Conservation (phyloP, 2,888 invertebrate genomes). For the Rhaphigaster nebulosa region DNA sequence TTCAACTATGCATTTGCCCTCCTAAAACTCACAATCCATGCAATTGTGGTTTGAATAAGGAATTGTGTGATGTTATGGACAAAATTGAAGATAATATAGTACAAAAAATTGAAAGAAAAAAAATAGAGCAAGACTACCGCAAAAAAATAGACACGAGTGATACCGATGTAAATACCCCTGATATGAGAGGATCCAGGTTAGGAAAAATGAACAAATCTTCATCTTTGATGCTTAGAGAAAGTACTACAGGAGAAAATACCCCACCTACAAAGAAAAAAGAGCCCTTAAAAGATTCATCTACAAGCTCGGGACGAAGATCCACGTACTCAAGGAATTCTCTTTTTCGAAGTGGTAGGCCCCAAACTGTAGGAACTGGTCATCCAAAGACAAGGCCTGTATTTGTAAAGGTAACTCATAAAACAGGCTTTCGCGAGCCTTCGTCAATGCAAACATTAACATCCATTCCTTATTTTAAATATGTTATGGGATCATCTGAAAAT, state of each 20-base stretch:
- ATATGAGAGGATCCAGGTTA: too few species aligned
- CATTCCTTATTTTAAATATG: background rate
- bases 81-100: background rate
- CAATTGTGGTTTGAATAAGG: background rate
- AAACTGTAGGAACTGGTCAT: background rate
- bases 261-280: background rate
- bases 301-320: background rate
- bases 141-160: too few species aligned
- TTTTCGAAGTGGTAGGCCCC: background rate
- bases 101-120: background rate
- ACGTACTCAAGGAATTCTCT: background rate
- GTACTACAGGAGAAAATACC: too few species aligned
- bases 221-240: too few species aligned
- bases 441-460: background rate
- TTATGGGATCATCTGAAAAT: background rate
- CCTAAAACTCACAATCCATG: background rate
- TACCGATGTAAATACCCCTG: too few species aligned
- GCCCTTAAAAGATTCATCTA: background rate
- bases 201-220: too few species aligned
- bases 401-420: background rate
- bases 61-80: background rate
- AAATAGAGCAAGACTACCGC: too few species aligned
- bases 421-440: accelerated
- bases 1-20: background rate
- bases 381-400: background rate